Conservation (phyloP, 2,888 invertebrate species). For the Microplitis deprimator region DNA sequence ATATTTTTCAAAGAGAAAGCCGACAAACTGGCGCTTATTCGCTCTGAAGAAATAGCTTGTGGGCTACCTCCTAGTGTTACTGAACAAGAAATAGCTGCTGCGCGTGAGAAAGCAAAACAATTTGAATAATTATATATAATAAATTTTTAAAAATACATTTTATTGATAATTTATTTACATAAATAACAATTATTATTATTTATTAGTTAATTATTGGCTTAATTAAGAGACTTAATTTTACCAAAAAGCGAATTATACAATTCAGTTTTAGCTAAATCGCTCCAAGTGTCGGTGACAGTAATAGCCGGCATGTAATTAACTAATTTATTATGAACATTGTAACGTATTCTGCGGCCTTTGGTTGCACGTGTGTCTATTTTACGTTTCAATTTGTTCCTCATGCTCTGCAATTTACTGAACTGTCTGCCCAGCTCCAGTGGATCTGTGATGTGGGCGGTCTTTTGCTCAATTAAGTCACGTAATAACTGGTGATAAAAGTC, state of each 20-base stretch:
- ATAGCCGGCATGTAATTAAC: conserved; percentile 92
- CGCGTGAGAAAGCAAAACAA: conserved; percentile 72
- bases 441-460: conserved; percentile 87
- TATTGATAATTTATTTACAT: conserved; percentile 9
- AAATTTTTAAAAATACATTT: background rate
- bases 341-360: conserved; percentile 92
- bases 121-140: conserved; percentile 9
- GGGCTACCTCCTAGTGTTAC: conserved; percentile 78
- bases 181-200: background rate
- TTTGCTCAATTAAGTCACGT: conserved; percentile 92
- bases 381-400: conserved; percentile 92
- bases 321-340: conserved; percentile 87
- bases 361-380: conserved; percentile 95
- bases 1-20: conserved; percentile 83
- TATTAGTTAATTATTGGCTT: conserved; percentile 4
- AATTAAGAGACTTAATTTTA: conserved; percentile 61
- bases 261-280: conserved; percentile 85
- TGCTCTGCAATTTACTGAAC: conserved; percentile 92
- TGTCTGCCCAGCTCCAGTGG: conserved; percentile 89
- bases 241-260: conserved; percentile 88
- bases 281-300: conserved; percentile 78
- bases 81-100: conserved; percentile 78
- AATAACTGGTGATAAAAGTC: conserved; percentile 97
- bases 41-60: conserved; percentile 81
- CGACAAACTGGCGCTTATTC: conserved; percentile 80